Evolutionary conservation across 2,113 vertebrate genomes (phyloP).

Genomic region (Glaucidium brasilianum): DNA sequence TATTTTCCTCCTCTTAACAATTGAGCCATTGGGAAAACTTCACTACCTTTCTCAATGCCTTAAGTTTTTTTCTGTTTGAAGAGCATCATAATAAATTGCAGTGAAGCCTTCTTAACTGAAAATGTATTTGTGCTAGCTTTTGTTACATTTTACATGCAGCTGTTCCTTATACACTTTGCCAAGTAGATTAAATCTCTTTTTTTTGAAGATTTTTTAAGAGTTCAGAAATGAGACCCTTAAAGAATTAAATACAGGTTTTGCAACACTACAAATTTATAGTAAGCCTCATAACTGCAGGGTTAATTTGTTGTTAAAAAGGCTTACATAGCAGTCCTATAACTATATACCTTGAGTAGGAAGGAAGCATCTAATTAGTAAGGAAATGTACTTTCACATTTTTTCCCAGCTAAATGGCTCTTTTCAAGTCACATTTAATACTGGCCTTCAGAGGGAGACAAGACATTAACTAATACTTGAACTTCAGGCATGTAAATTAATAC

Average conservation of each 20-base stretch:
- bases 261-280: not conserved
- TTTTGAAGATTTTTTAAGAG: no score
- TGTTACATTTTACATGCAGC: not conserved
- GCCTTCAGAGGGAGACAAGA: not conserved
- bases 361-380: not conserved
- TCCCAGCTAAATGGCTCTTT: not conserved
- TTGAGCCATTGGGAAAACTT: not conserved
- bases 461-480: not conserved
- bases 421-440: not conserved
- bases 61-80: not conserved
- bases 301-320: not conserved
- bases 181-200: not conserved
- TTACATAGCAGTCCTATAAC: not conserved
- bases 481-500: not conserved
- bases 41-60: not conserved
- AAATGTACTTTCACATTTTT: not conserved
- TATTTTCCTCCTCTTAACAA: slow-evolving; percentile 21
- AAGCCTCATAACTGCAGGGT: not conserved
- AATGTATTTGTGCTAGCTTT: not conserved
- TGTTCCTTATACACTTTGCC: not conserved
- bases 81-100: slow-evolving; percentile 2
- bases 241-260: not conserved
- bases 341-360: not conserved
- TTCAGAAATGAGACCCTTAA: not conserved
- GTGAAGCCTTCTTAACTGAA: not conserved